A percentile compares a stretch with the other conserved stretches of the same genome.
Conservation (phyloP, 2,888 invertebrate genomes). For the Rhamphomyia laevipes region DNA sequence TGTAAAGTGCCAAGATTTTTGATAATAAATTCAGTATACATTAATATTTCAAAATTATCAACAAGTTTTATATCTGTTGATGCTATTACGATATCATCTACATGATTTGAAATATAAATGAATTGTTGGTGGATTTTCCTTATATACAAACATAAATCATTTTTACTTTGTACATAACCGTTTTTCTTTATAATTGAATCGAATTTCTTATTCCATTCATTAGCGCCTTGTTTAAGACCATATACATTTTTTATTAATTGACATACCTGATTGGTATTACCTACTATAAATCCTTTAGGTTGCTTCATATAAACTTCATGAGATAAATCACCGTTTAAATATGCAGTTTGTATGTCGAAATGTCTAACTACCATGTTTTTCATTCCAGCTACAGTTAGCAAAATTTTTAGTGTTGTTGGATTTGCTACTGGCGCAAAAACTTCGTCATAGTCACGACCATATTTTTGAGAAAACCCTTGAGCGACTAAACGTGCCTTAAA, state of each 20-base stretch:
- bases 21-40: background rate
- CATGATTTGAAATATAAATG: background rate
- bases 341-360: too few relatives aligned
- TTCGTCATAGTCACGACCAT: too few relatives aligned
- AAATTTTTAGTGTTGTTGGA: background rate
- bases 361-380: background rate
- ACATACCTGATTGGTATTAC: background rate
- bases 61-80: background rate
- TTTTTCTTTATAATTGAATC: background rate
- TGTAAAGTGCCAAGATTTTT: background rate
- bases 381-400: background rate
- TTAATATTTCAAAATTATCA: background rate
- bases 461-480: conserved; percentile 5
- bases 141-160: background rate
- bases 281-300: background rate
- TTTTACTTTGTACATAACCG: background rate
- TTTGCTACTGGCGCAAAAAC: conserved; percentile 1
- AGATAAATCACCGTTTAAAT: background rate
- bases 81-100: background rate
- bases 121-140: background rate
- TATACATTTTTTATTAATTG: conserved; percentile 1
- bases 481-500: conserved; percentile 6
- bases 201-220: conserved; percentile 3
- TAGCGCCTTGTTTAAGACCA: background rate
- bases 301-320: conserved; percentile 1